Base-by-base conservation (phyloP, 2,888 invertebrate species). In the Tipula unca region DNA sequence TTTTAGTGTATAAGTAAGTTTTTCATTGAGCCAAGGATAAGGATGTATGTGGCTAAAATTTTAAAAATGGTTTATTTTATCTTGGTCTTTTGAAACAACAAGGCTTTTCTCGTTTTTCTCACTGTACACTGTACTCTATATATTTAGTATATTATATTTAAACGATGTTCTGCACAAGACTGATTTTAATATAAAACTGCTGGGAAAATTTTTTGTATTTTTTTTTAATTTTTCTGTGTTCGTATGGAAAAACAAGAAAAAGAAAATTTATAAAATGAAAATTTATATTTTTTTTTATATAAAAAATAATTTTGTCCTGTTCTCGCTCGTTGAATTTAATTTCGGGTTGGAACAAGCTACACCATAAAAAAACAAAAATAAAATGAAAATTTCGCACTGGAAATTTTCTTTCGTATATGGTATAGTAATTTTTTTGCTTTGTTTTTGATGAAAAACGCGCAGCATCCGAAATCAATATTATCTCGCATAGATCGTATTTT, bases 381-480 rank as follows among this genome's bases (percentile, higher is more conserved):
- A 83, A 83, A 83, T 83, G 35, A 32, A 83, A 83, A 32, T 83
- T 35, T 32, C 35, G 35, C 35, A 17, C 35, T 32, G 29, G 35
- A 69, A 69, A 69, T 69, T 69, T 69, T 69, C 8, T 69, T 69
- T 83, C 35, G 29, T 29, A 82, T 25, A 25, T 8, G 13, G 1
- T 82, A 83, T 6, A 83, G 32, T 17, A 83, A 6, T 32, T 35
- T 84, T 84, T 84, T 84, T 84, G 39, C 36, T 20, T 20, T 84
- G 84, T 36, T 35, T 84, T 84, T n/a, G n/a, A 85, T 25, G 25
- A n/a, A 85, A 48, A 48, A 29, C 29, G 85, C 85, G 85, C 85
- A 85, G 85, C 85, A 85, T 85, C 85, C 85, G 85, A 85, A 54
- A 85, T 85, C 85, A 85, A 85, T 85, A 85, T 54, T 36, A 48